These are phyloP conservation scores for Sandelia bainsii DNA, from an alignment of 2,797 vertebrate genomes.

Conservation along the genomic window DNA sequence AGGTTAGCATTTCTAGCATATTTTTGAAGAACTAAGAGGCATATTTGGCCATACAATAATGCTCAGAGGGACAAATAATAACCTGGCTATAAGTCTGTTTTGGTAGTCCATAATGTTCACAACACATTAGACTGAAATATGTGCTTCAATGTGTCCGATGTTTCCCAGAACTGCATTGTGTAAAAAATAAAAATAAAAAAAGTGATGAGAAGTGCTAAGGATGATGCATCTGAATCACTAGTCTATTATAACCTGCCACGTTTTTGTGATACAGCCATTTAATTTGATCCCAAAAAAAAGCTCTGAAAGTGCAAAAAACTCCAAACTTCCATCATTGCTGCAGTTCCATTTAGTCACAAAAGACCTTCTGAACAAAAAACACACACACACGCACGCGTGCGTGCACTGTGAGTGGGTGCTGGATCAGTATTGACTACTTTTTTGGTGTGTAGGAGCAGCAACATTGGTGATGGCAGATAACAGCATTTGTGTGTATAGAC, in stretches of 20 bases:
- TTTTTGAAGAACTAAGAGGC: neutral
- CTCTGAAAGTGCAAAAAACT: conserved; percentile 22
- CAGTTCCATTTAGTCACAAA: conserved; percentile 52
- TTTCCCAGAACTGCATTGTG: conserved; percentile 12
- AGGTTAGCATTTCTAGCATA: neutral
- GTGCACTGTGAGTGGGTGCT: conserved; percentile 44
- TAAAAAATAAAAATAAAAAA: neutral
- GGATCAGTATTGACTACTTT: conserved; percentile 58
- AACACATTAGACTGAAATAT: conserved; percentile 8
- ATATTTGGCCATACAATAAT: neutral
- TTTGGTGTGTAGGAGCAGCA: conserved; percentile 37
- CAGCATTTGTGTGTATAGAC: conserved; percentile 15
- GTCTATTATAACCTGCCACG: conserved; percentile 16
- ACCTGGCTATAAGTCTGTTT: neutral
- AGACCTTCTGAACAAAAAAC: conserved; percentile 27
- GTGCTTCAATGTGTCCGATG: neutral
- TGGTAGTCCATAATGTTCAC: neutral
- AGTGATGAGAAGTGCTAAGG: neutral
- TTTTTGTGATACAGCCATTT: conserved; percentile 34
- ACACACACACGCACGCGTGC: neutral
- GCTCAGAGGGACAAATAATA: neutral
- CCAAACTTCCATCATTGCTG: conserved; percentile 33
- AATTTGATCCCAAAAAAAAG: conserved; percentile 7
- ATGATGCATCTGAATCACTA: conserved; percentile 1
- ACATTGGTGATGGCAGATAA: conserved; percentile 55